phyloP scores from a whole-genome alignment of 2,888 invertebrate species.

The Apeira syringaria region DNA sequence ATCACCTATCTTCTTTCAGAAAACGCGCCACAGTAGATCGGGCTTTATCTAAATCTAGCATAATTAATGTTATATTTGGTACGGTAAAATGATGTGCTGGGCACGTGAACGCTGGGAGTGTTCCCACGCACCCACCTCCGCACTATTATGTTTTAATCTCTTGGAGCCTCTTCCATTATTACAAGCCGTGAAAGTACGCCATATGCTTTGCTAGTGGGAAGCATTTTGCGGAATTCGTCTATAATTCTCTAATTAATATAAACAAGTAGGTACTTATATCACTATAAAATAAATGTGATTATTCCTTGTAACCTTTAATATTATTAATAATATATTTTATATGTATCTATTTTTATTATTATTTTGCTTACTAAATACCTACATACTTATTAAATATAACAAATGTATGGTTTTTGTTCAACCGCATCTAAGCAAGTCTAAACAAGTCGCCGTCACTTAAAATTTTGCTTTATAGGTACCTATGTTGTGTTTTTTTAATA shows the following conservation, averaged over 20 bases:
- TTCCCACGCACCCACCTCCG: slow-evolving; percentile 82
- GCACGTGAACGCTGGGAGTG: slow-evolving; percentile 81
- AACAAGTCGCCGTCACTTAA: no score
- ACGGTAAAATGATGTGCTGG: slow-evolving; percentile 66
- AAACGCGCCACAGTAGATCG: slow-evolving; percentile 30
- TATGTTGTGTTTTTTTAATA: no score
- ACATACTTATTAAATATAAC: no score
- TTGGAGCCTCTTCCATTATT: slow-evolving; percentile 78
- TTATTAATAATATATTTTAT: no score
- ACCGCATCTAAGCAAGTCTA: no score
- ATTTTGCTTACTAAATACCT: no score
- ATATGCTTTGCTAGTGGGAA: slow-evolving; percentile 70
- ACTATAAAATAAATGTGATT: no score
- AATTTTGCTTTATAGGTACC: no score
- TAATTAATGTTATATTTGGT: slow-evolving; percentile 77
- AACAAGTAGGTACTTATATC: no score
- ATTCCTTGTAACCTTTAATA: no score
- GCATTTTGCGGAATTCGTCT: slow-evolving; percentile 31
- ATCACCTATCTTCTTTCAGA: slow-evolving; percentile 51
- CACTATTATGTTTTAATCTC: slow-evolving; percentile 82
- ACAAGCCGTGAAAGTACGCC: slow-evolving; percentile 76
- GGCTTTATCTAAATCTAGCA: slow-evolving; percentile 71
- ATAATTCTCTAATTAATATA: not conserved
- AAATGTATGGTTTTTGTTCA: no score
- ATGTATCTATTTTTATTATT: no score